A percentile compares a stretch with the other conserved stretches of the same genome.
phyloP scores from a whole-genome alignment of 2,888 invertebrate genomes.

The Altica lythri region DNA sequence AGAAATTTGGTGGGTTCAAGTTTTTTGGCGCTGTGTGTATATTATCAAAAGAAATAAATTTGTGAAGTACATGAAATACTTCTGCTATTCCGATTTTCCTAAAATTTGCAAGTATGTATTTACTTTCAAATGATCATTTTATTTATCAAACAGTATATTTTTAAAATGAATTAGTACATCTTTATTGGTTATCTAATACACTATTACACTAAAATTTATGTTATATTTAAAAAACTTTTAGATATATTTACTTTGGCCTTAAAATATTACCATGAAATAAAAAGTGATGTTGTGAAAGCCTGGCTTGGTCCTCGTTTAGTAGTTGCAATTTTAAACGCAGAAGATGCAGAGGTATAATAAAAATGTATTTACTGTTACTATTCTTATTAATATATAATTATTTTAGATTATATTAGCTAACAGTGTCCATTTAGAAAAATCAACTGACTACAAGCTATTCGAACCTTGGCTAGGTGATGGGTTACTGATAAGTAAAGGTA shows the following conservation, averaged over 20 bases:
- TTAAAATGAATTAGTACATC: no score
- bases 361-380: conserved; percentile 9
- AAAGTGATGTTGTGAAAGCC: conserved; percentile 31
- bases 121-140: no score
- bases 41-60: no score
- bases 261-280: conserved; percentile 14
- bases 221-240: no score
- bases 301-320: conserved; percentile 37
- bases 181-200: no score
- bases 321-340: conserved; percentile 35
- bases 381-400: background rate
- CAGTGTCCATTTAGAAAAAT: conserved; percentile 53
- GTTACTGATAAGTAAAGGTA: conserved; percentile 54
- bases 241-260: conserved; percentile 30
- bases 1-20: no score
- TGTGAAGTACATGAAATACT: no score
- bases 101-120: no score
- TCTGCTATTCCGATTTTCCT: no score
- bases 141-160: no score
- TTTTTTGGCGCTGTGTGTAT: no score
- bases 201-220: no score
- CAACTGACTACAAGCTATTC: conserved; percentile 53
- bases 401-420: conserved; percentile 49
- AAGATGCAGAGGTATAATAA: conserved; percentile 38
- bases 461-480: conserved; percentile 57